These are phyloP conservation scores for Heliconius hewitsoni DNA, from an alignment of 1,140 invertebrate species.

Conservation along the genomic window DNA sequence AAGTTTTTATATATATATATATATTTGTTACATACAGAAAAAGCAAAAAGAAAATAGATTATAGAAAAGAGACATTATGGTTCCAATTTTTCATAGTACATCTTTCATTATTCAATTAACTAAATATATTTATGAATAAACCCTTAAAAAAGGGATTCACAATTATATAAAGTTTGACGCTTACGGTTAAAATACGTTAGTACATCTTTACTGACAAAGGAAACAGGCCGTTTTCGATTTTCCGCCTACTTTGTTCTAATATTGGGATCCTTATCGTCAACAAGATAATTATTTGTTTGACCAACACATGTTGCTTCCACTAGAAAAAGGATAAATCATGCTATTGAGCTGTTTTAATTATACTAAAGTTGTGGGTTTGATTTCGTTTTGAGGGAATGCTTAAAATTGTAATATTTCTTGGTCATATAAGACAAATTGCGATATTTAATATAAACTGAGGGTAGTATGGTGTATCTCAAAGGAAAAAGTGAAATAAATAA, in stretches of 20 bases:
- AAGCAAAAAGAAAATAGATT: no score
- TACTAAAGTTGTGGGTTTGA: no score
- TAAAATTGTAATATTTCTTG: not conserved
- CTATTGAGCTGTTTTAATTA: no score
- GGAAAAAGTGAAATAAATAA: no score
- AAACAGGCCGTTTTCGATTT: not conserved
- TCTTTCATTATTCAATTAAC: not conserved
- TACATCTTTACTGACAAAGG: not conserved
- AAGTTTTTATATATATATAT: no score
- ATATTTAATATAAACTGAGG: no score
- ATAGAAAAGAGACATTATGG: no score
- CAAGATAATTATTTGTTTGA: not conserved
- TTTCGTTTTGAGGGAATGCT: no score
- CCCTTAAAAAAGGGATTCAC: not conserved
- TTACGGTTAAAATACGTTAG: not conserved
- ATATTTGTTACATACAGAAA: no score
- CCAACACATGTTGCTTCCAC: not conserved
- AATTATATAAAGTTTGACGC: not conserved
- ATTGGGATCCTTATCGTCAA: constrained; percentile 1
- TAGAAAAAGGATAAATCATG: not conserved
- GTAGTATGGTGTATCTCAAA: no score
- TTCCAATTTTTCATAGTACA: not conserved
- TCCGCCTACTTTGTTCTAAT: constrained; percentile 8
- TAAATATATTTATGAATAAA: not conserved
- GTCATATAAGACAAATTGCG: not conserved